Evolutionary conservation across 1,140 invertebrate species (phyloP).

Genomic region (Mercenaria mercenaria): DNA sequence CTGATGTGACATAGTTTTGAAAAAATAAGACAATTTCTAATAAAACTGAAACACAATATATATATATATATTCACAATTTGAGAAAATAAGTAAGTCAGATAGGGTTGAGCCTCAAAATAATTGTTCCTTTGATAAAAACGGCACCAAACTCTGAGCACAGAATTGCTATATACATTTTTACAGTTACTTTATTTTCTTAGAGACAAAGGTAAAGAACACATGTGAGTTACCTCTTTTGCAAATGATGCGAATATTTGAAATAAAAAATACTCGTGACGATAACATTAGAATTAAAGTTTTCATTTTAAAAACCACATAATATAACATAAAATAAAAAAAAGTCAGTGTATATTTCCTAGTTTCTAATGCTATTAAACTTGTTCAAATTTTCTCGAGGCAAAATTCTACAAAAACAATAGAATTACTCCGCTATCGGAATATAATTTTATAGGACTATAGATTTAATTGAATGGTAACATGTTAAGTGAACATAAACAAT

Average conservation of each 20-base stretch:
- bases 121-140: background rate
- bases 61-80: background rate
- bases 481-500: slow-evolving; percentile 37
- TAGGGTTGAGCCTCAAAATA: background rate
- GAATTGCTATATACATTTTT: background rate
- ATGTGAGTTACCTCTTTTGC: background rate
- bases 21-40: background rate
- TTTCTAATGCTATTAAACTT: no score
- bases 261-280: no score
- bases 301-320: no score
- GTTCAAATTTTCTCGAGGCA: background rate
- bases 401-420: slow-evolving; percentile 43
- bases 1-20: background rate
- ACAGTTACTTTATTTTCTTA: background rate
- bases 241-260: background rate
- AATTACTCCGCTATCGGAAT: slow-evolving; percentile 20
- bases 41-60: background rate
- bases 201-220: slow-evolving; percentile 1
- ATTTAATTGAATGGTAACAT: slow-evolving; percentile 47
- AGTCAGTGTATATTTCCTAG: no score
- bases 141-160: background rate
- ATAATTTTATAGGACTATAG: slow-evolving; percentile 19
- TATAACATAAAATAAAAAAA: no score
- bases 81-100: background rate
- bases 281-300: no score